Conservation (phyloP, 2,797 vertebrate genomes). For the Sylvia borin region DNA sequence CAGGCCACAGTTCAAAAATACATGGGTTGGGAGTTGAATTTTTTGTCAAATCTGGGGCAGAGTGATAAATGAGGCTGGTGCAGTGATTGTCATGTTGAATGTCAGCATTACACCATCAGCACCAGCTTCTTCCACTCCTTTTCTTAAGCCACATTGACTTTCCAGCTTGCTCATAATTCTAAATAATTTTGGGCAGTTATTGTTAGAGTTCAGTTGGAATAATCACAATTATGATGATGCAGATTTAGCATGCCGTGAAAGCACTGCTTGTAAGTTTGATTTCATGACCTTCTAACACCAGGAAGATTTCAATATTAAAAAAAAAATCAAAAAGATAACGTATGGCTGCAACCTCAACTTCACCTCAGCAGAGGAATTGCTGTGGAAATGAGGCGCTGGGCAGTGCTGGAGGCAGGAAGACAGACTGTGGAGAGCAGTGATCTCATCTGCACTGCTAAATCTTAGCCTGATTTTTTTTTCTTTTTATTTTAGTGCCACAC, state of each 20-base stretch:
- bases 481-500: not conserved
- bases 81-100: not conserved
- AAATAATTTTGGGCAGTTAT: not conserved
- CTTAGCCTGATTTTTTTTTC: not conserved
- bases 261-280: not conserved
- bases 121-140: not conserved
- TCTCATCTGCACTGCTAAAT: slow-evolving; percentile 62
- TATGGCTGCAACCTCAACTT: slow-evolving; percentile 19
- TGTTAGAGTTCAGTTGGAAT: not conserved
- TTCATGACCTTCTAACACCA: not conserved
- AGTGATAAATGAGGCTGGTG: not conserved
- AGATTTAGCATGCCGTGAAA: not conserved
- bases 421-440: not conserved
- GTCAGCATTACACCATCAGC: not conserved
- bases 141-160: not conserved
- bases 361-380: not conserved
- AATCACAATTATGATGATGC: not conserved
- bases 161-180: not conserved
- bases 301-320: not conserved
- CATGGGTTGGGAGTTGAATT: not conserved
- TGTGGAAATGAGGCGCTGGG: not conserved
- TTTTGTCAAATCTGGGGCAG: not conserved
- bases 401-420: slow-evolving; percentile 32
- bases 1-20: not conserved
- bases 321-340: not conserved